Conservation (phyloP, 35 echinoderm and acorn worm genomes). For the Heliocidaris tuberculata region DNA sequence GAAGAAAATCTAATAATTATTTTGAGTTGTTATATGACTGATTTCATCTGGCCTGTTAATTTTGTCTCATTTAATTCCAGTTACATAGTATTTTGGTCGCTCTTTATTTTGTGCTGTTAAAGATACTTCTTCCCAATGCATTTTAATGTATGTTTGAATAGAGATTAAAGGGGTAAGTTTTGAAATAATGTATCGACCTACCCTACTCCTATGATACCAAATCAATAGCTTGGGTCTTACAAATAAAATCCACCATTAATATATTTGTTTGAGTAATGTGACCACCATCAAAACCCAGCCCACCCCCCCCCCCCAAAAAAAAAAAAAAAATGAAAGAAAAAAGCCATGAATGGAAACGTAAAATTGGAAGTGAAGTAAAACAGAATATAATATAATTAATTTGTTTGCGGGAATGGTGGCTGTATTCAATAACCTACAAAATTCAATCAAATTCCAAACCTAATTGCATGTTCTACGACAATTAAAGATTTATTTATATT, state of each 20-base stretch:
- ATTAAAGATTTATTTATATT: constrained; percentile 12
- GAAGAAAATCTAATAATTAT: too few relatives aligned
- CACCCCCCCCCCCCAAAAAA: background rate
- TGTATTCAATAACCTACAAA: background rate
- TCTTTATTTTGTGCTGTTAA: too few relatives aligned
- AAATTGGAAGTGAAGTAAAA: background rate
- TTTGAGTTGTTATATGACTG: too few relatives aligned
- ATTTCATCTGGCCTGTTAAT: too few relatives aligned
- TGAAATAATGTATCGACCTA: too few relatives aligned
- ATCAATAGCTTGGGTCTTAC: background rate
- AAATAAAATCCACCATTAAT: background rate
- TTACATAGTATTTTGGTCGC: too few relatives aligned
- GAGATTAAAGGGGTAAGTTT: too few relatives aligned
- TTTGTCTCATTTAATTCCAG: too few relatives aligned
- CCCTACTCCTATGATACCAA: background rate
- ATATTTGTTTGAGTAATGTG: background rate
- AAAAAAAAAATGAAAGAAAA: too few relatives aligned
- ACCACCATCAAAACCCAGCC: background rate
- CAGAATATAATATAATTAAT: background rate
- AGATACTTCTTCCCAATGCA: too few relatives aligned
- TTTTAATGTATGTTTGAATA: too few relatives aligned
- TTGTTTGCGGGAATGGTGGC: background rate
- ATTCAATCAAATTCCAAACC: background rate
- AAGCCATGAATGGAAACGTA: background rate
- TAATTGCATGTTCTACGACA: background rate